Base-by-base conservation (phyloP, 1,140 invertebrate genomes). In the Drosophila truncata region DNA sequence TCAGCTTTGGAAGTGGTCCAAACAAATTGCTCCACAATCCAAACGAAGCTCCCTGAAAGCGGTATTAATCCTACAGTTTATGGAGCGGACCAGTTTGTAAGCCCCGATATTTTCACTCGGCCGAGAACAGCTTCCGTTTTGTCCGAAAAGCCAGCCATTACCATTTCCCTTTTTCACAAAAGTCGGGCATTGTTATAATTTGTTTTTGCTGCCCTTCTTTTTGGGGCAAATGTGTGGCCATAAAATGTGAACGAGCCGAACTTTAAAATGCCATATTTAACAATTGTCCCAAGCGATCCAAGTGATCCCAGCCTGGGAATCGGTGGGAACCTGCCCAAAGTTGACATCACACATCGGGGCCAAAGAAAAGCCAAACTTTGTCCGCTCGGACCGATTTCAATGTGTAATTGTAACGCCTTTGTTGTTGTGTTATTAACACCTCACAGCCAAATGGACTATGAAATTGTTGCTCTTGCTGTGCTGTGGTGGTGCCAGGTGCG, bases 321-420 rank as follows among this genome's bases (percentile, higher is more conserved):
- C 10, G 82, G 86, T 90, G 85, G 85, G 85, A 90, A 90, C 85
- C 78, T 69, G 65, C 23, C 18, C 42, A 27, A 47, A 65, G 85
- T 90, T 90, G 85, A 79, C 85, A 90, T 91, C 85, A 85, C 85
- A 85, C 79, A 86, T 82, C 61, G 57, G 23, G 31, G 25, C 20
- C 18, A 9, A 72, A 70, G 65, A 47, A 70, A 41, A 73, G 67
- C 76, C 62, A 33, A 35, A 62, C 66, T 78, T 35, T 42, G 63
- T 46, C 76, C 50, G 41, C 57, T 59, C 84, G 85, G 47, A 90
- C 85, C 85, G 78, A 90, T 86, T 90, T 90, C 85, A 91, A 90
- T 90, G 85, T 80, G 75, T 90, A 90, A 90, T 90, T 90, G 85
- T 90, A 90, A 90, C 85, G 78, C 81, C 86, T 90, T 90, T 90